Evolutionary conservation across 2,113 vertebrate genomes (phyloP).

Genomic region (Carettochelys insculpta): DNA sequence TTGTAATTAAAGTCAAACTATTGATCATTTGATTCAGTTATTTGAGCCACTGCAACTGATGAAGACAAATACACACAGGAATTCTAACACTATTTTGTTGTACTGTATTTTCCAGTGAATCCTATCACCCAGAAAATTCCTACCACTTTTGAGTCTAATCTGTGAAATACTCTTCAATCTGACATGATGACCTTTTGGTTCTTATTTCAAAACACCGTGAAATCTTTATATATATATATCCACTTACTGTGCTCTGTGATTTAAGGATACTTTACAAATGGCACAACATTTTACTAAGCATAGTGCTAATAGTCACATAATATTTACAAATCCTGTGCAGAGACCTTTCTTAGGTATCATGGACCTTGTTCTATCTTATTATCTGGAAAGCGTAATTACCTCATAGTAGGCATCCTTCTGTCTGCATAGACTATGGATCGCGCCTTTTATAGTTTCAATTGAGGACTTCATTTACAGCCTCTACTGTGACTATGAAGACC

Average conservation of each 20-base stretch:
- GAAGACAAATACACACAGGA: neutral
- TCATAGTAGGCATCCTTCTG: too few relatives aligned
- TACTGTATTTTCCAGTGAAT: neutral
- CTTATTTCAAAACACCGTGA: neutral
- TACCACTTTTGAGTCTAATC: neutral
- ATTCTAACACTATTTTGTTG: neutral
- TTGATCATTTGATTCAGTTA: neutral
- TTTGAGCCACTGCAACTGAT: neutral
- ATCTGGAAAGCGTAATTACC: neutral
- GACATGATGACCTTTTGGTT: neutral
- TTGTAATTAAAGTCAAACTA: neutral
- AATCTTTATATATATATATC: neutral
- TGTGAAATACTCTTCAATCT: neutral
- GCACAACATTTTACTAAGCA: neutral
- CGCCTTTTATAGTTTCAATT: too few relatives aligned
- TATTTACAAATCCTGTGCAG: neutral
- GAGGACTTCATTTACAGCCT: too few relatives aligned
- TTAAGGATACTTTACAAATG: neutral
- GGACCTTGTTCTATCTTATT: neutral
- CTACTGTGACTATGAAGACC: too few relatives aligned
- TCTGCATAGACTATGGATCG: too few relatives aligned
- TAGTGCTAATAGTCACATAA: neutral
- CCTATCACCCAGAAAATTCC: neutral
- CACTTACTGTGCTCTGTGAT: neutral
- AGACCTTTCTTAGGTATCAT: neutral